Percentiles rank a stretch among this genome's conserved stretches.
phyloP scores from a whole-genome alignment of 2,797 vertebrate genomes.

The Danio jaintianensis region DNA sequence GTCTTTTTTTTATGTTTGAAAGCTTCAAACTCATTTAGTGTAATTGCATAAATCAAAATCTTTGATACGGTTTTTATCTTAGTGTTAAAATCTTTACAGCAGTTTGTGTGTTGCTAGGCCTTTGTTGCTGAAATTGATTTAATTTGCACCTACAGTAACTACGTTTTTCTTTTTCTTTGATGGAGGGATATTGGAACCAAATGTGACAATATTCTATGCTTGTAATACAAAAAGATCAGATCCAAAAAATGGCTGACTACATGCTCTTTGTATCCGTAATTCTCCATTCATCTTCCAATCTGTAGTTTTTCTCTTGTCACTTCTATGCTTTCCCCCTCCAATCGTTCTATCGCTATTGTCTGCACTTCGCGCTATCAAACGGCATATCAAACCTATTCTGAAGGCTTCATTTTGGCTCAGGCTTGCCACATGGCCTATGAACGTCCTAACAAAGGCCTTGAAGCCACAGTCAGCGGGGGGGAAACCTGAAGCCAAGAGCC shows the following conservation, averaged over 20 bases:
- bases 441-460: constrained; percentile 61
- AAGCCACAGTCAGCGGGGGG: constrained; percentile 43
- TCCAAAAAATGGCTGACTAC: constrained; percentile 20
- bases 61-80: constrained; percentile 19
- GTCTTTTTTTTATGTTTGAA: constrained; percentile 21
- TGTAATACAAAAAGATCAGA: constrained; percentile 30
- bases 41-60: constrained; percentile 17
- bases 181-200: constrained; percentile 26
- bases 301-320: constrained; percentile 22
- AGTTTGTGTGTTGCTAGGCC: constrained; percentile 12
- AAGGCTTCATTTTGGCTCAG: constrained; percentile 63
- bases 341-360: constrained; percentile 32
- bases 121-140: constrained; percentile 39
- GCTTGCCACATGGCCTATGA: constrained; percentile 60
- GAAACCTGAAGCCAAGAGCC: neutral
- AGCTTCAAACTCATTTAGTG: constrained; percentile 4
- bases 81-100: constrained; percentile 19
- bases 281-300: constrained; percentile 50
- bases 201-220: constrained; percentile 14
- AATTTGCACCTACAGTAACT: constrained; percentile 17
- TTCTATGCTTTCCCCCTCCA: constrained; percentile 22
- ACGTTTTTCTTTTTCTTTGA: neutral
- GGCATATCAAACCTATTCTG: constrained; percentile 60
- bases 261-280: constrained; percentile 35
- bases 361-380: constrained; percentile 59